A percentile compares a stretch with the other conserved stretches of the same genome.
Conservation (phyloP, 2,888 invertebrate species). For the Thereva nobilitata region DNA sequence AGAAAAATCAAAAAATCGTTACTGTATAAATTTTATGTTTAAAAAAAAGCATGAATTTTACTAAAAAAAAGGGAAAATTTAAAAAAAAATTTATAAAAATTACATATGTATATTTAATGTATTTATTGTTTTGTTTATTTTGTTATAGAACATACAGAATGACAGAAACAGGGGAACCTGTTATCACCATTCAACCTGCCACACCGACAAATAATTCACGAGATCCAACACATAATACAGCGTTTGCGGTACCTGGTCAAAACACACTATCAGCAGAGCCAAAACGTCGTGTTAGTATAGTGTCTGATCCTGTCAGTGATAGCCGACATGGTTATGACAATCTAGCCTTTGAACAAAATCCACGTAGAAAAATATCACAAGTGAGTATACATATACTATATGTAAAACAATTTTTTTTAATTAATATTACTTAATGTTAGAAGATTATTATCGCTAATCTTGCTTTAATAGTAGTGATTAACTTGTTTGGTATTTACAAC, state of each 20-base stretch:
- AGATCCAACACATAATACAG: slow-evolving; percentile 2
- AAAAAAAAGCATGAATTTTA: too few relatives aligned
- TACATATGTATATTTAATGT: too few relatives aligned
- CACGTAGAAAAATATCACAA: slow-evolving; percentile 58
- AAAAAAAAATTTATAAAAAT: too few relatives aligned
- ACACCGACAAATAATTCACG: not conserved
- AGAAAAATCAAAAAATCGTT: too few relatives aligned
- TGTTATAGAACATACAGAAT: slow-evolving; percentile 18
- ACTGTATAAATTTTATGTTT: too few relatives aligned
- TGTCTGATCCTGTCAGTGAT: slow-evolving; percentile 61
- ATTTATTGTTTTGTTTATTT: not conserved
- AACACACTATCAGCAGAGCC: slow-evolving; percentile 50
- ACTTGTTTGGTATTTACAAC: too few relatives aligned
- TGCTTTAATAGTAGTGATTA: too few relatives aligned
- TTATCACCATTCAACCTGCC: slow-evolving; percentile 21
- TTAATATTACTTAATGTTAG: too few relatives aligned
- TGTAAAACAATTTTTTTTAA: too few relatives aligned
- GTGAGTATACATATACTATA: too few relatives aligned
- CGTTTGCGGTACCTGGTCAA: slow-evolving; percentile 2
- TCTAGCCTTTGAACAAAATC: slow-evolving; percentile 66
- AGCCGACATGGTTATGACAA: slow-evolving; percentile 67
- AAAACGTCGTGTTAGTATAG: slow-evolving; percentile 67
- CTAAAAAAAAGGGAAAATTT: too few relatives aligned
- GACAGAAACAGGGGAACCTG: slow-evolving; percentile 22
- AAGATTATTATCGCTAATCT: too few relatives aligned